A percentile compares a stretch with the other conserved stretches of the same genome.
Conservation (phyloP, 2,113 vertebrate genomes). For the Chloropsis hardwickii region DNA sequence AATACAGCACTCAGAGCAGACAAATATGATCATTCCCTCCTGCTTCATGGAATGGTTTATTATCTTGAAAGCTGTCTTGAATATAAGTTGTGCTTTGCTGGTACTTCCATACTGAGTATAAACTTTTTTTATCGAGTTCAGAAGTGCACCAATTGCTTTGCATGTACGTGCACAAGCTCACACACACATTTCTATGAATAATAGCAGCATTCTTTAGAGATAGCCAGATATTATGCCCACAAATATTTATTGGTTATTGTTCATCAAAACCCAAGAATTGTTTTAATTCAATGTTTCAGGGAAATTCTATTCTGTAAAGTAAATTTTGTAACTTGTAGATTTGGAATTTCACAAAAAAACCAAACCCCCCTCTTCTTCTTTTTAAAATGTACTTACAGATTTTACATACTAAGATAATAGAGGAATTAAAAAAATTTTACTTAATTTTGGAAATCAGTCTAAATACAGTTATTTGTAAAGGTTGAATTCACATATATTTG, state of each 20-base stretch:
- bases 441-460: background rate
- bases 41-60: background rate
- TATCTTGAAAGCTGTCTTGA: background rate
- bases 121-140: background rate
- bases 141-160: background rate
- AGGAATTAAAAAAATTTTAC: background rate
- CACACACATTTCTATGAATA: background rate
- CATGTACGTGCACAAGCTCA: background rate
- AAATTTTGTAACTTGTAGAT: background rate
- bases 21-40: background rate
- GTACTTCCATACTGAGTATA: background rate
- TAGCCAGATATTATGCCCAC: background rate
- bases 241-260: background rate
- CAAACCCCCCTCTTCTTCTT: accelerated
- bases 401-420: background rate
- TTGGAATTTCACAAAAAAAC: background rate
- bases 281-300: background rate
- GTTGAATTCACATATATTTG: background rate
- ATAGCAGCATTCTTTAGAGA: background rate
- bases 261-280: background rate
- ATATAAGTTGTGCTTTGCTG: background rate
- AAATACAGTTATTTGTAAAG: background rate
- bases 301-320: background rate
- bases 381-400: background rate
- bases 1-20: background rate